Percentiles rank a stretch among this genome's conserved stretches.
Conservation (phyloP, 2,797 vertebrate genomes). For the Gila robusta region DNA sequence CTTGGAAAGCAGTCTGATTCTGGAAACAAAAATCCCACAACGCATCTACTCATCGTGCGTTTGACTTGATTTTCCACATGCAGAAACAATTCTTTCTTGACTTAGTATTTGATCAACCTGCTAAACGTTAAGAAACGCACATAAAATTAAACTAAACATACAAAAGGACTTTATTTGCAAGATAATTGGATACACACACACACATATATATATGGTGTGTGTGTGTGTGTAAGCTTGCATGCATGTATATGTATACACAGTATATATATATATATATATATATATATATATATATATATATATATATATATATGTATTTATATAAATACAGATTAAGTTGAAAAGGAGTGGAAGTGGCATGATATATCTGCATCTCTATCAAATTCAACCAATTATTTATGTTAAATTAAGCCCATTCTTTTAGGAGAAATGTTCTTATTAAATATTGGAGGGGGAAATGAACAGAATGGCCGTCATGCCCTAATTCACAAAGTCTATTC, state of each 20-base stretch:
- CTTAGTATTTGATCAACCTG: not conserved
- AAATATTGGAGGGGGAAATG: not conserved
- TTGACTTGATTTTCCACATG: not conserved
- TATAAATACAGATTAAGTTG: not conserved
- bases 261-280: too few species aligned
- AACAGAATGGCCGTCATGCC: not conserved
- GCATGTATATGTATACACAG: too few species aligned
- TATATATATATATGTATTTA: too few species aligned
- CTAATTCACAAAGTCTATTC: constrained; percentile 19
- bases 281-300: too few species aligned
- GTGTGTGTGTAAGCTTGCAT: too few species aligned
- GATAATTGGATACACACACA: not conserved
- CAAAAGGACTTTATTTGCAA: too few species aligned
- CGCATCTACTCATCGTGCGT: not conserved
- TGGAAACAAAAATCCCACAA: not conserved
- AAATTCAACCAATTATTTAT: not conserved
- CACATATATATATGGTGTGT: too few species aligned
- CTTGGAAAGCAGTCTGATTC: not conserved
- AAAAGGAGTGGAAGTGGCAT: not conserved
- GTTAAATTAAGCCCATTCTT: not conserved
- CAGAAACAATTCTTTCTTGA: not conserved
- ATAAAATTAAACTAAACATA: not conserved
- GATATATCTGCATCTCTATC: not conserved
- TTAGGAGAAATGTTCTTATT: constrained; percentile 17
- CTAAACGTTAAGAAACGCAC: not conserved